Evolutionary conservation across 1,140 invertebrate species (phyloP).

Genomic region (Acromyrmex charruanus): DNA sequence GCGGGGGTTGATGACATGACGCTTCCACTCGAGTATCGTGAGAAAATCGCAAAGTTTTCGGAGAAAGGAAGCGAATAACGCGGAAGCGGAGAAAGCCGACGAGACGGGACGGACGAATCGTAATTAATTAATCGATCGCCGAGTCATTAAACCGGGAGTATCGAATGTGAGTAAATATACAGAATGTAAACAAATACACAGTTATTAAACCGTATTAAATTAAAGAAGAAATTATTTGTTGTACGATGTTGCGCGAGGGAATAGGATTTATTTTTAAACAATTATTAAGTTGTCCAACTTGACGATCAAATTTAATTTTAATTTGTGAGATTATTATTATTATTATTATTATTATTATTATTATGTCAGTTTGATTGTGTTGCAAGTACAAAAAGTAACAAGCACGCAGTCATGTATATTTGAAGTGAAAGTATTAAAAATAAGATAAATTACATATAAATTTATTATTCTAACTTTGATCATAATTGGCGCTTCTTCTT

Average conservation of each 20-base stretch:
- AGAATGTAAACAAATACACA: neutral
- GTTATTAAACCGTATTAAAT: neutral
- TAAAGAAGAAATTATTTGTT: neutral
- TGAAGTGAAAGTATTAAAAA: no score
- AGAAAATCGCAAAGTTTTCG: constrained; percentile 52
- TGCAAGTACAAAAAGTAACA: no score
- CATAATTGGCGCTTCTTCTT: no score
- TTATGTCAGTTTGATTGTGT: no score
- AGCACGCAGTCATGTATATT: no score
- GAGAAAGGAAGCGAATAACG: constrained; percentile 8
- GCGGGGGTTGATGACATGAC: constrained; percentile 55
- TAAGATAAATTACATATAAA: no score
- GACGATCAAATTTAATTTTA: no score
- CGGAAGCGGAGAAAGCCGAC: neutral
- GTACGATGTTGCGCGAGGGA: neutral
- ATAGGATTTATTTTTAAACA: neutral
- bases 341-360: no score
- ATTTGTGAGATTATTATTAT: neutral
- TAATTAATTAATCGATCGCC: neutral
- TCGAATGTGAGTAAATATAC: neutral
- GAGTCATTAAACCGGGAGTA: neutral
- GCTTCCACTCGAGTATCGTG: constrained; percentile 57
- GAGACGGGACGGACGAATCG: neutral
- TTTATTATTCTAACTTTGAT: no score
- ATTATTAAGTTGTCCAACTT: no score